phyloP scores from a whole-genome alignment of 2,113 vertebrate species.

The Xiphophorus couchianus region DNA sequence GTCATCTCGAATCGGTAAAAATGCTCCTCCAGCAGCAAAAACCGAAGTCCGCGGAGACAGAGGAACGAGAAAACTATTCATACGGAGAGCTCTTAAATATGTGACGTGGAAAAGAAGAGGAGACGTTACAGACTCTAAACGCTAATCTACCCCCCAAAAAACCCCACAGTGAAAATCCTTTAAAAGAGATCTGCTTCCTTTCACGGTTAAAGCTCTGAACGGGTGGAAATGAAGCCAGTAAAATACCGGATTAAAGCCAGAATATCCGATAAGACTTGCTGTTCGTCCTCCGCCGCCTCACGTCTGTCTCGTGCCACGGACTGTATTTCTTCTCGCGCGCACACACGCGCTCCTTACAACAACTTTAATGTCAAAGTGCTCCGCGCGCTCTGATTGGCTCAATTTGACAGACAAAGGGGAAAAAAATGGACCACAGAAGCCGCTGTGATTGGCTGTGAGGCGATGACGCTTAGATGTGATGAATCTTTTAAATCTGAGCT shows the following conservation, averaged over 20 bases:
- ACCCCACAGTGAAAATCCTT: background rate
- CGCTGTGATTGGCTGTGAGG: conserved; percentile 33
- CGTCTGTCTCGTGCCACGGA: conserved; percentile 15
- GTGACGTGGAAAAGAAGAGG: conserved; percentile 13
- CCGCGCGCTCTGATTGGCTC: conserved; percentile 57
- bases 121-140: background rate
- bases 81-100: conserved; percentile 16
- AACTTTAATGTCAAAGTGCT: conserved; percentile 70
- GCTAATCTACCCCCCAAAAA: background rate
- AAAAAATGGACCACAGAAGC: background rate
- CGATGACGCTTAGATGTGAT: conserved; percentile 9
- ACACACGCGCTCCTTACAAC: conserved; percentile 53
- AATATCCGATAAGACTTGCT: conserved; percentile 7
- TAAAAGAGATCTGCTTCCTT: background rate
- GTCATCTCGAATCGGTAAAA: conserved; percentile 75
- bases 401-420: background rate
- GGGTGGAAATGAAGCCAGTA: background rate
- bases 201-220: background rate
- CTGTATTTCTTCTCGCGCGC: conserved; percentile 17
- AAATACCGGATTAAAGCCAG: background rate
- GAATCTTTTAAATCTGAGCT: background rate
- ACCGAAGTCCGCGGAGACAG: conserved; percentile 23
- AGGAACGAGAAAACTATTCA: background rate
- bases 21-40: background rate
- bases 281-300: conserved; percentile 17